phyloP scores from a whole-genome alignment of 2,888 invertebrate species.

The Polymixis flavicincta region DNA sequence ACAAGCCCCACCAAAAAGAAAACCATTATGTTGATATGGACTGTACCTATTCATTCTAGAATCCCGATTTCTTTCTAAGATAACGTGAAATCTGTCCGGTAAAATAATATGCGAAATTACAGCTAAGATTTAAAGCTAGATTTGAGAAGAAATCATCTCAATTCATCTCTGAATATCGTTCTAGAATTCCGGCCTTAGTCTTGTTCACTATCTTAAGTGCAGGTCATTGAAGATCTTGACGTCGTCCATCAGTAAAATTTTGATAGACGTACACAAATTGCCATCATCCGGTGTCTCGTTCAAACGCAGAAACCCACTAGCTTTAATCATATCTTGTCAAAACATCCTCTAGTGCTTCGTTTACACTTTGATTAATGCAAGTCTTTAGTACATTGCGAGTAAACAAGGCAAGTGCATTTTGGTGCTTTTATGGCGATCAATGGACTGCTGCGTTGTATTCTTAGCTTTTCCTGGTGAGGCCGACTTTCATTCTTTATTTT shows the following conservation, averaged over 20 bases:
- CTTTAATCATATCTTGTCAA: slow-evolving; percentile 58
- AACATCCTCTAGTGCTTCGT: slow-evolving; percentile 58
- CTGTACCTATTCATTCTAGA: not conserved
- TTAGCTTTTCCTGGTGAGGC: slow-evolving; percentile 3
- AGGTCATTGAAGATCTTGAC: slow-evolving; percentile 24
- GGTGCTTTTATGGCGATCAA: slow-evolving; percentile 25
- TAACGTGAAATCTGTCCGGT: not conserved
- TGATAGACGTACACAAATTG: slow-evolving; percentile 42
- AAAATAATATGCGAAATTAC: not conserved
- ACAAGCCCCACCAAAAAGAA: too few relatives aligned
- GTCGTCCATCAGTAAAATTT: slow-evolving; percentile 28
- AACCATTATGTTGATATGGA: too few relatives aligned
- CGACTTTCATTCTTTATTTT: not conserved
- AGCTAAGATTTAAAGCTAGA: not conserved
- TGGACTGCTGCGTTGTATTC: slow-evolving; percentile 29
- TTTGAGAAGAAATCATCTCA: not conserved
- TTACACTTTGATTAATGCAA: slow-evolving; percentile 59
- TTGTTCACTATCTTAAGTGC: slow-evolving; percentile 14
- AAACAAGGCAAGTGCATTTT: slow-evolving; percentile 57
- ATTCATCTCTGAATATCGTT: slow-evolving; percentile 3
- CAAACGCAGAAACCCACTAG: slow-evolving; percentile 28
- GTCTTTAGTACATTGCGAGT: slow-evolving; percentile 41
- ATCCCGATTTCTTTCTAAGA: not conserved
- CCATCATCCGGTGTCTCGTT: slow-evolving; percentile 53
- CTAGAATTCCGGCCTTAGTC: not conserved